Evolutionary conservation across 2,797 vertebrate genomes (phyloP), one percentile per base, ranked within the genome.

Genomic region (Sitta carolinensis): DNA sequence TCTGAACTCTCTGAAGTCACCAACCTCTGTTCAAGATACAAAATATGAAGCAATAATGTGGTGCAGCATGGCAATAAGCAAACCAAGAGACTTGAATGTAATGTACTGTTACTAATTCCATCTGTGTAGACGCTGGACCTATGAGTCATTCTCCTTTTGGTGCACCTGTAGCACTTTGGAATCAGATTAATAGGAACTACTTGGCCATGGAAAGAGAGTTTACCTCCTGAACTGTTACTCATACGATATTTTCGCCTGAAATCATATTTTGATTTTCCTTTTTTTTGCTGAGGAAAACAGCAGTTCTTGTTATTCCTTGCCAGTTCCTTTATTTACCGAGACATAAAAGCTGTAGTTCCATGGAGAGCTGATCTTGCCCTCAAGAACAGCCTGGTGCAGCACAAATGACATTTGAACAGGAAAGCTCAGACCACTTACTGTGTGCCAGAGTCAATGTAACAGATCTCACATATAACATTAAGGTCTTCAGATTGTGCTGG

Each of bases 81-180:
- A 68, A 94, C 63, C 90, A 85, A 94, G 90, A 94, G 88, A 95
- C 93, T 93, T 85, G 86, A 95, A 95, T 89, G 84, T 90, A 76
- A 83, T 70, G 81, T 87, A 89, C 72, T 79, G 9, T 81, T 73
- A 66, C 52, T 81, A 10, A 84, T 58, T 91, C 66, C 59, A 67
- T 92, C 67, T 52, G 26, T 86, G 45, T 80, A 82, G 95, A 74
- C 91, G 87, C 95, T 94, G 84, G 95, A 70, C 86, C 57, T 77
- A 3, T 12, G 70, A 76, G 48, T 89, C 68, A 16, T 68, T 91
- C 62, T 92, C 72, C 59, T 92, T 86, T 50, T 62, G 77, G 86
- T 91, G 83, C 58, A 93, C 83, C 89, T 87, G 82, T 75, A 94
- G 77, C 77, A 69, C 77, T 75, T 90, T 61, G 69, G 81, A 91